Conservation (phyloP, 2,113 vertebrate genomes). For the Chamaetylas fuelleborni region DNA sequence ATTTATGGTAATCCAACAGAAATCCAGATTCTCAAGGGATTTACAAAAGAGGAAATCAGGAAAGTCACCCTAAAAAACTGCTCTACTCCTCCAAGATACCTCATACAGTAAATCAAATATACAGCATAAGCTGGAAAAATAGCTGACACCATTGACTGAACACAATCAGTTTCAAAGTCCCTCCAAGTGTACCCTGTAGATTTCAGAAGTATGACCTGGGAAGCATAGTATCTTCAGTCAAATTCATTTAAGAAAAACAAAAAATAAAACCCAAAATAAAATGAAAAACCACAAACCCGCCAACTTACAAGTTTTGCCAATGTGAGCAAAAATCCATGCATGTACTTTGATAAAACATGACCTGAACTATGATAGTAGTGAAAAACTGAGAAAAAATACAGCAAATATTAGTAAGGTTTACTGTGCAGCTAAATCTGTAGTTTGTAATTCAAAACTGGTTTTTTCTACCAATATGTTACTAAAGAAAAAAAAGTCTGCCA, state of each 20-base stretch:
- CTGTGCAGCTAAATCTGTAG: neutral
- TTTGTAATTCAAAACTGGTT: neutral
- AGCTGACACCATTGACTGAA: neutral
- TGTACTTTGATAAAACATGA: neutral
- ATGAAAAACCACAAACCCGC: neutral
- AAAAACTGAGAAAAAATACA: neutral
- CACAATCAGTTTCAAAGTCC: neutral
- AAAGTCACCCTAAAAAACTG: neutral
- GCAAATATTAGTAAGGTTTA: neutral
- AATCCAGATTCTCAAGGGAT: neutral
- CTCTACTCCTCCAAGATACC: neutral
- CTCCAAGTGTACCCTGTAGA: neutral
- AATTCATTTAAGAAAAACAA: neutral
- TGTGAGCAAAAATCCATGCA: neutral
- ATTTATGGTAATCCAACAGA: neutral
- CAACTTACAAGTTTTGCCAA: neutral
- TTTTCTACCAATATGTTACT: neutral
- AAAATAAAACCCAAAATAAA: neutral
- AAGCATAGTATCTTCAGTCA: neutral
- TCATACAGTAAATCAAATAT: neutral
- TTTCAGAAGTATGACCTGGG: neutral
- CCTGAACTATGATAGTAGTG: neutral
- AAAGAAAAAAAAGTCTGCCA: neutral
- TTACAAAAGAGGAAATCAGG: neutral
- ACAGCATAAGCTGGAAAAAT: neutral